Conservation (phyloP, 2,888 invertebrate species). For the Oxystoma pomonae region DNA sequence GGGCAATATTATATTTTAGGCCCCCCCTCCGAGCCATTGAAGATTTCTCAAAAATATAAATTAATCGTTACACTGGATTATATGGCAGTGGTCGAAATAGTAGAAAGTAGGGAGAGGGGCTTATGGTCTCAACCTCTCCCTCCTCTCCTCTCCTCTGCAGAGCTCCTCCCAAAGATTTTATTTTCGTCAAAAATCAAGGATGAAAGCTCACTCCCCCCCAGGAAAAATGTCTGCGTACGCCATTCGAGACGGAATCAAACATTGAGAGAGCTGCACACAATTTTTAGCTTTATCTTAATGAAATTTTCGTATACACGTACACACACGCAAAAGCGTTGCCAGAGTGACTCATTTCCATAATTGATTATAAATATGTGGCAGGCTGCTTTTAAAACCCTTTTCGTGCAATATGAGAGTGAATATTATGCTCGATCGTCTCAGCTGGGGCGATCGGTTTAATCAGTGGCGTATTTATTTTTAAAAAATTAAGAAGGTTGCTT, state of each 20-base stretch:
- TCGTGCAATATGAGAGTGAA: slow-evolving; percentile 21
- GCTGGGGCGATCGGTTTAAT: slow-evolving; percentile 16
- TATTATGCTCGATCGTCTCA: slow-evolving; percentile 12
- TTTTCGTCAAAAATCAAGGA: too few species aligned
- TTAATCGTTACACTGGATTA: too few species aligned
- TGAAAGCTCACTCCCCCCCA: too few species aligned
- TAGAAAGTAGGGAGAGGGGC: too few species aligned
- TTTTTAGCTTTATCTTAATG: slow-evolving; percentile 29
- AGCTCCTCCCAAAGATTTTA: too few species aligned
- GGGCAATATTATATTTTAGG: too few species aligned
- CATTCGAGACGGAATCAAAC: not conserved
- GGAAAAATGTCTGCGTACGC: too few species aligned
- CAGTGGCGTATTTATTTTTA: slow-evolving; percentile 20
- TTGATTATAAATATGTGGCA: slow-evolving; percentile 38
- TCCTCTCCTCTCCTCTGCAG: too few species aligned
- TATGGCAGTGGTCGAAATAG: too few species aligned
- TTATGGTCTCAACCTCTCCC: too few species aligned
- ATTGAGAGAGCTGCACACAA: not conserved
- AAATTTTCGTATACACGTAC: slow-evolving; percentile 27
- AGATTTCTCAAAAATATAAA: too few species aligned
- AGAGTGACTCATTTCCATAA: slow-evolving; percentile 38
- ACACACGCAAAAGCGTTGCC: slow-evolving; percentile 23
- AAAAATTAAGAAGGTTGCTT: not conserved
- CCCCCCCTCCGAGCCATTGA: too few species aligned
- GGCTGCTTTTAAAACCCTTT: slow-evolving; percentile 35